Evolutionary conservation across 2,113 vertebrate genomes (phyloP).

Genomic region (Riparia riparia): DNA sequence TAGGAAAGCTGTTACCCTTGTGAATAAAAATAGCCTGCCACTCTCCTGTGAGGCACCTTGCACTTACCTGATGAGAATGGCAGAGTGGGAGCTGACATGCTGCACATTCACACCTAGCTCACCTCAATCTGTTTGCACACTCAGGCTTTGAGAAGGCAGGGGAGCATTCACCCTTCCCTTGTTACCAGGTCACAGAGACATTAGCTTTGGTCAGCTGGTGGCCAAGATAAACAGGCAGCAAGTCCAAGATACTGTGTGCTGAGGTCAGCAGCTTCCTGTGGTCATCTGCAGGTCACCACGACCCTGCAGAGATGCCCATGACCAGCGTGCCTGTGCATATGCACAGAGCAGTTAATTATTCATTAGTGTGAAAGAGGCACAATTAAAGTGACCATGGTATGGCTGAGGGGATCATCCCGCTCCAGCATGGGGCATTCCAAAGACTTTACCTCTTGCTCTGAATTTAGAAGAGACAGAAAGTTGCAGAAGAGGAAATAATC

Average conservation of each 20-base stretch:
- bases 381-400: neutral
- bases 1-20: neutral
- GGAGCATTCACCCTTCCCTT: neutral
- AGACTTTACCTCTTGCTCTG: neutral
- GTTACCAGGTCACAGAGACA: neutral
- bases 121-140: neutral
- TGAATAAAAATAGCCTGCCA: neutral
- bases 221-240: neutral
- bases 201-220: neutral
- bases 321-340: neutral
- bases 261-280: slow-evolving; percentile 14
- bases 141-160: neutral
- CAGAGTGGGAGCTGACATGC: neutral
- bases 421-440: accelerated
- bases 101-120: slow-evolving; percentile 3
- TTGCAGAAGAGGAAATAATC: neutral
- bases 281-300: slow-evolving; percentile 32
- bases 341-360: slow-evolving; percentile 52
- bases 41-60: neutral
- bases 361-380: neutral
- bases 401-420: neutral
- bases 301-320: slow-evolving; percentile 21
- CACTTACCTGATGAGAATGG: neutral
- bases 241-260: slow-evolving; percentile 8
- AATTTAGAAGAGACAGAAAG: neutral